A percentile compares a stretch with the other conserved stretches of the same genome.
Conservation (phyloP, 2,888 invertebrate genomes). For the Clitarchus hookeri region DNA sequence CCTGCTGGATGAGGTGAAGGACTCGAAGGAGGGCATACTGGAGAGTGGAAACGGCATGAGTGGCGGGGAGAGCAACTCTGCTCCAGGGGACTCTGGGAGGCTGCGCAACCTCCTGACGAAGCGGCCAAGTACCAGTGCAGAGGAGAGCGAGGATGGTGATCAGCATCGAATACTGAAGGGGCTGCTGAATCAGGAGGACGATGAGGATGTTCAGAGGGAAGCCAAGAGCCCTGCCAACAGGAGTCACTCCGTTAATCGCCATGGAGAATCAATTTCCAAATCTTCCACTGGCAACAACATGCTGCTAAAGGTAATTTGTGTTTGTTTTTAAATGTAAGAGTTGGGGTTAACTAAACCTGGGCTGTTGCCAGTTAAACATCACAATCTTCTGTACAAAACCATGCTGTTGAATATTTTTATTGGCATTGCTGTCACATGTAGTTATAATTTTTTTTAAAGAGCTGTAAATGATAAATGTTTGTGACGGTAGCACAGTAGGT, state of each 20-base stretch:
- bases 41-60: slow-evolving; percentile 49
- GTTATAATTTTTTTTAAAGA: too few species aligned
- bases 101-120: slow-evolving; percentile 63
- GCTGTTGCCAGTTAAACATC: too few species aligned
- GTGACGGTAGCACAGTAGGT: too few species aligned
- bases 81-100: slow-evolving; percentile 60
- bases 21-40: slow-evolving; percentile 57
- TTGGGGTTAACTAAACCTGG: too few species aligned
- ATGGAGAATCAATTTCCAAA: slow-evolving; percentile 30
- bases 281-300: slow-evolving; percentile 58
- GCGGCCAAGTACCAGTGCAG: slow-evolving; percentile 45
- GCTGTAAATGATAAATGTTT: too few species aligned
- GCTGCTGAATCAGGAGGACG: slow-evolving; percentile 69
- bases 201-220: slow-evolving; percentile 57
- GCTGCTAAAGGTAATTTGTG: slow-evolving; percentile 64
- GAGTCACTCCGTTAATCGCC: not conserved
- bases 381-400: too few species aligned
- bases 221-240: slow-evolving; percentile 26
- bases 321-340: too few species aligned
- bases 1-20: slow-evolving; percentile 57
- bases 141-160: slow-evolving; percentile 44
- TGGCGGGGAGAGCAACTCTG: slow-evolving; percentile 31
- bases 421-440: too few species aligned
- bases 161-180: slow-evolving; percentile 61
- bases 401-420: too few species aligned